phyloP scores from a whole-genome alignment of 1,140 invertebrate species.

The Sitodiplosis mosellana region DNA sequence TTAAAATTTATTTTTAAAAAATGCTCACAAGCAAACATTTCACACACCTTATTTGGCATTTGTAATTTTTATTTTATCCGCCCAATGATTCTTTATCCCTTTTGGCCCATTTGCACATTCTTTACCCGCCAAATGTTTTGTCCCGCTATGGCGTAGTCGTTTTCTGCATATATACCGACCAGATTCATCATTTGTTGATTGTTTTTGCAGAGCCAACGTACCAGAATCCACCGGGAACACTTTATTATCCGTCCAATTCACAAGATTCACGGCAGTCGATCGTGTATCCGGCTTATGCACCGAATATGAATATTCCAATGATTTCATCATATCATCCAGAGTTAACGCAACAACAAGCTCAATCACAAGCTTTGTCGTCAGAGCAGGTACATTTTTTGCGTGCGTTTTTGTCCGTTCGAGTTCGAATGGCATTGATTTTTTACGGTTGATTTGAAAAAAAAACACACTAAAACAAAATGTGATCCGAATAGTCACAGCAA shows the following conservation, averaged over 20 bases:
- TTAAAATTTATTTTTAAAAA: no score
- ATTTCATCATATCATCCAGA: slow-evolving; percentile 18
- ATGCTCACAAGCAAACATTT: no score
- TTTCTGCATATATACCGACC: no score
- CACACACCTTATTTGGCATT: no score
- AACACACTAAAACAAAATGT: slow-evolving; percentile 10
- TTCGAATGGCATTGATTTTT: no score
- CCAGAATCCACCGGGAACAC: slow-evolving; percentile 14
- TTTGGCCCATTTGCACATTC: no score
- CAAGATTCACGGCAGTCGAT: slow-evolving; percentile 15
- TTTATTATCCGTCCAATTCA: slow-evolving; percentile 21
- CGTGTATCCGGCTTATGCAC: slow-evolving; percentile 10
- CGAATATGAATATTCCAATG: slow-evolving; percentile 14
- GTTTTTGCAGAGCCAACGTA: slow-evolving; percentile 12
- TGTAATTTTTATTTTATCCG: no score
- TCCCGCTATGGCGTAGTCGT: no score
- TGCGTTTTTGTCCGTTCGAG: slow-evolving; percentile 9
- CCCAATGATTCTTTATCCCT: no score
- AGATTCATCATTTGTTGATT: no score
- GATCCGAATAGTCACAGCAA: slow-evolving; percentile 14
- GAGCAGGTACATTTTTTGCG: slow-evolving; percentile 16
- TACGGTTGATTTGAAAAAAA: no score
- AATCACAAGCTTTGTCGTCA: slow-evolving; percentile 5
- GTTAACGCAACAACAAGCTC: slow-evolving; percentile 7
- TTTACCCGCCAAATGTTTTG: no score